A percentile compares a stretch with the other conserved stretches of the same genome.
Conservation (phyloP, 2,113 vertebrate species). For the Gymnogyps californianus region DNA sequence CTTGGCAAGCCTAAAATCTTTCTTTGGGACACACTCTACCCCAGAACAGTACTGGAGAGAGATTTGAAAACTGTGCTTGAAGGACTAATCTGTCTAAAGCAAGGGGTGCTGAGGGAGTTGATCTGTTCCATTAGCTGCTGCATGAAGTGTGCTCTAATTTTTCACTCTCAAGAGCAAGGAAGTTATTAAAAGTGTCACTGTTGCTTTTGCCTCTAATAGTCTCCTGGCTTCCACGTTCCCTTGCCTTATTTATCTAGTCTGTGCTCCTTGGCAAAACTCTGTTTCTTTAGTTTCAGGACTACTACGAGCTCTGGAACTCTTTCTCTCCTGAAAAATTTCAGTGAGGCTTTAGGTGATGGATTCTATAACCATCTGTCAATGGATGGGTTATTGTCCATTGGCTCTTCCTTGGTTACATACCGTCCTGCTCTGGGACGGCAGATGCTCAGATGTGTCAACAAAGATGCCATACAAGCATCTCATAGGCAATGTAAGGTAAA, state of each 20-base stretch:
- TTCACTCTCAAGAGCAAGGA: not conserved
- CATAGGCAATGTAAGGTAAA: not conserved
- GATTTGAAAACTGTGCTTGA: not conserved
- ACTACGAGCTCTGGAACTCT: not conserved
- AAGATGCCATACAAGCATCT: not conserved
- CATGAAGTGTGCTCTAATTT: not conserved
- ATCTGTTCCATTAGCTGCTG: not conserved
- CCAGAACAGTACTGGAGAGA: not conserved
- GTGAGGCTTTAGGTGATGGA: not conserved
- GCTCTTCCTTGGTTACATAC: not conserved
- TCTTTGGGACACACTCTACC: not conserved
- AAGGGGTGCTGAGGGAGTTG: not conserved
- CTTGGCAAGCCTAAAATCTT: not conserved
- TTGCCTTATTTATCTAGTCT: not conserved
- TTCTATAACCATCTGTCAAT: not conserved
- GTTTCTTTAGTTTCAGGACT: not conserved
- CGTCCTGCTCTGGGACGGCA: not conserved
- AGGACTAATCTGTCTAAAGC: not conserved
- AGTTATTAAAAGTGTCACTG: not conserved
- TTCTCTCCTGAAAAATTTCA: not conserved
- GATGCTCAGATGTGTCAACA: not conserved
- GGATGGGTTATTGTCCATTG: not conserved
- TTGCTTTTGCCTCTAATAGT: not conserved
- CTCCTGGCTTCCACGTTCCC: not conserved
- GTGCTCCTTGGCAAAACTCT: not conserved